Base-by-base conservation (phyloP, 2,113 vertebrate genomes). In the Halichoeres trimaculatus region DNA sequence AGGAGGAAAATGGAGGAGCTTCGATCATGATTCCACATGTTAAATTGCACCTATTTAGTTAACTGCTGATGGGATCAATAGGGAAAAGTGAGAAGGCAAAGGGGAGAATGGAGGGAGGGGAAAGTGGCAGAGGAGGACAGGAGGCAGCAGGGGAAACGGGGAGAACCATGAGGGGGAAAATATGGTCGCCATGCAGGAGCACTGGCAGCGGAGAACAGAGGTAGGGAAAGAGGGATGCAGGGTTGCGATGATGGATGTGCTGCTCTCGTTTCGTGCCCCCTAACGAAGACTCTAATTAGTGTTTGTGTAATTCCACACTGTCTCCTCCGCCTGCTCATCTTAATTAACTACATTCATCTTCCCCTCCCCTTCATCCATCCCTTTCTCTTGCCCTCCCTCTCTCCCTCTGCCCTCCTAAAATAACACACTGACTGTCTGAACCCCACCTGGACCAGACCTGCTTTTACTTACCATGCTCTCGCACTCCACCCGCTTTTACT, bases 341-440 rank as follows among this genome's bases (percentile, higher is more conserved):
- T 94, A 95, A 95, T 95, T 95, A 95, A 94, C 93, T 90, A 93
- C 93, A 95, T 95, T 94, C 93, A 95, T 95, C 94, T 94, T 95
- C 91, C 76, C 91, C 93, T 93, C 91, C 45, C 90, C 92, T 92
- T 83, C 82, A 90, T 91, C 88, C 87, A 88, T 92, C 91, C 83
- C 84, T 80, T 79, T 81, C 85, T 85, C 74, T 78, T 68, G 11
- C 82, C 69, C 81, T 87, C 84, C 85, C 81, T 87, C 84, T 84
- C 87, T 85, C 81, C 72, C 78, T 84, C 84, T 74, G 84, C 89
- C 91, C 90, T 90, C 92, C 91, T 92, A 94, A 94, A 94, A 94
- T 94, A 94, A 93, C 91, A 93, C 80, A 85, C 85, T 87, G 90
- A 93, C 87, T 93, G 91, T 90, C 88, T 91, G 86, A 88, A 88